Evolutionary conservation across 2,113 vertebrate genomes (phyloP), one percentile per base, ranked within the genome.

Genomic region (Corvus hawaiiensis): DNA sequence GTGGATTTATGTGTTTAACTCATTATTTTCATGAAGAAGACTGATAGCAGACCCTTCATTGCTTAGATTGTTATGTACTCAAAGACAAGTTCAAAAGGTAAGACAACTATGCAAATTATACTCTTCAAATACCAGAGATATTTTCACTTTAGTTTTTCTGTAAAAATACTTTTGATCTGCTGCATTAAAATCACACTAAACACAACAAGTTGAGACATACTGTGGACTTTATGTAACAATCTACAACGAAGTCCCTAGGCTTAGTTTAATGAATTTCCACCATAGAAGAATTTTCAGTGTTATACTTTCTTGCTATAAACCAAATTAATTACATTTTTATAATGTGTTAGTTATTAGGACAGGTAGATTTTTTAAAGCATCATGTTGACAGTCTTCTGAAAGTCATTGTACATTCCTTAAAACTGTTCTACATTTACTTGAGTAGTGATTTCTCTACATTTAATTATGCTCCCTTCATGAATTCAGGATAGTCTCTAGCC

Each of bases 131-230:
- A 71, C 6, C 28, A 62, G 79, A 79, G 30, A 62, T 78, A 84
- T 62, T 89, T 95, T 79, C 52, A 46, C 10, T 56, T 84, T 9
- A 37, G 17, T 61, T 90, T 96, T 88, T 83, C 69, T 76, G 28
- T 37, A 63, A 79, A 92, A 94, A 64, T 64, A 83, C 19, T 75
- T 91, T 95, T 85, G 39, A 23, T 92, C 87, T 87, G 22, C 69
- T 76, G 39, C 41, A 66, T 87, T 93, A 84, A 93, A 91, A 93
- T 87, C 63, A 52, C 24, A 39, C 7, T 46, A 55, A 90, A 61
- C 49, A 78, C 35, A 90, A 76, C 82, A 97, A 95, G 92, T 85
- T 92, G 89, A 90, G 77, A 94, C 94, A 78, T 9, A 95, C 7
- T 51, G 44, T 49, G 92, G 68, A 89, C 41, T 95, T 84, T 46